phyloP scores from a whole-genome alignment of 2,797 vertebrate species.

The Nasua narica region DNA sequence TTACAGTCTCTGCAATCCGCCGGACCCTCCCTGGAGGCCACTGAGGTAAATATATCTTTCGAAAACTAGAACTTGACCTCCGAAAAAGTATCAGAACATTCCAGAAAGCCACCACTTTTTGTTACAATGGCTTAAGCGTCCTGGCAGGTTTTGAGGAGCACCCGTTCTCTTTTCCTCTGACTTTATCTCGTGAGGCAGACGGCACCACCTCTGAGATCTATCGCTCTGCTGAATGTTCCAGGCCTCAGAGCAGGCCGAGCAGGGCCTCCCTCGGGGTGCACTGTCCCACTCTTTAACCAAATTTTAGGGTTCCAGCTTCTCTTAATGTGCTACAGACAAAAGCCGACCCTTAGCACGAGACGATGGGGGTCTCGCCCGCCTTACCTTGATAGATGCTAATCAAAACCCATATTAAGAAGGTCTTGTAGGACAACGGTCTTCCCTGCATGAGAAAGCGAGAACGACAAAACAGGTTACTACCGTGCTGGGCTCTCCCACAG shows the following conservation, averaged over 20 bases:
- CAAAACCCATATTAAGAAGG: constrained; percentile 97
- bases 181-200: background rate
- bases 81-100: background rate
- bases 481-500: fast-evolving
- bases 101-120: background rate
- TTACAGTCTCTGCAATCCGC: background rate
- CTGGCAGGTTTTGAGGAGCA: background rate
- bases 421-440: constrained; percentile 97
- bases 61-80: background rate
- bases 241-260: fast-evolving
- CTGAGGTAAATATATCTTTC: background rate
- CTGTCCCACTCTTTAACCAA: fast-evolving
- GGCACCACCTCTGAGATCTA: fast-evolving
- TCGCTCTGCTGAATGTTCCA: fast-evolving
- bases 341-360: background rate
- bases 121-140: background rate
- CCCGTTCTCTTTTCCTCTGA: fast-evolving
- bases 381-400: constrained; percentile 99
- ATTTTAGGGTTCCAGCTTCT: fast-evolving
- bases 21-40: background rate
- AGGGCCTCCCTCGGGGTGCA: fast-evolving
- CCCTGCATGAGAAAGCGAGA: constrained; percentile 84
- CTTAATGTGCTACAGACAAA: fast-evolving
- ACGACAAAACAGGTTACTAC: background rate
- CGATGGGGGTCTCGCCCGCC: constrained; percentile 3